Evolutionary conservation across 1,140 invertebrate genomes (phyloP).

Genomic region (Antheraea pernyi): DNA sequence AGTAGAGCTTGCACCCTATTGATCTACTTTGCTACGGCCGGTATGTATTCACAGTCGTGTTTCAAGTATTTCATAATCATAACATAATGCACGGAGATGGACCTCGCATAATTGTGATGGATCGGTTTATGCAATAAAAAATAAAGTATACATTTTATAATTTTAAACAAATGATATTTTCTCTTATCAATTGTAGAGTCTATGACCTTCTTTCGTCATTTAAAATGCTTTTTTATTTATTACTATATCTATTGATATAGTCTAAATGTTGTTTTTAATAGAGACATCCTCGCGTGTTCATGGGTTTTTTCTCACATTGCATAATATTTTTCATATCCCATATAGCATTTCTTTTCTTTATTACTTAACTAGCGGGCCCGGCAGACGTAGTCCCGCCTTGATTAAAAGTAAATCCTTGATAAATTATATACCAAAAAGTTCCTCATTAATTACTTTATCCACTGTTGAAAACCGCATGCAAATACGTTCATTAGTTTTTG

Average conservation of each 20-base stretch:
- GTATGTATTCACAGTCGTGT: conserved; percentile 36
- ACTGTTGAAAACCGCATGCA: too few species aligned
- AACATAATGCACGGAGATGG: conserved; percentile 49
- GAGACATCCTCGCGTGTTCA: too few species aligned
- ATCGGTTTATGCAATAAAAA: conserved; percentile 37
- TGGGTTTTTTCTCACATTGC: too few species aligned
- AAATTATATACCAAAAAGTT: too few species aligned
- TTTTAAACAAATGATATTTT: background rate
- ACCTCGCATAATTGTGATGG: conserved; percentile 51
- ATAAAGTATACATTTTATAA: conserved; percentile 1
- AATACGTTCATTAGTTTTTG: too few species aligned
- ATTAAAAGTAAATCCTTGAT: too few species aligned
- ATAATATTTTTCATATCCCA: too few species aligned
- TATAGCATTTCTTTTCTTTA: too few species aligned
- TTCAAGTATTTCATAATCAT: conserved; percentile 50
- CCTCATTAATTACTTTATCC: too few species aligned
- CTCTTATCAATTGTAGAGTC: background rate
- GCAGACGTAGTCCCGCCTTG: too few species aligned
- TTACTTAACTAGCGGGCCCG: too few species aligned
- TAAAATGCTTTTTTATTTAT: background rate
- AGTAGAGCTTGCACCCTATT: conserved; percentile 40
- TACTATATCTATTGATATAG: background rate
- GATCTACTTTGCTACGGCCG: conserved; percentile 47
- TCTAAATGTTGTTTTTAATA: background rate
- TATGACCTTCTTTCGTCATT: background rate